Percentiles rank a stretch among this genome's conserved stretches.
Conservation (phyloP, 2,113 vertebrate species). For the Xiphorhynchus elegans region DNA sequence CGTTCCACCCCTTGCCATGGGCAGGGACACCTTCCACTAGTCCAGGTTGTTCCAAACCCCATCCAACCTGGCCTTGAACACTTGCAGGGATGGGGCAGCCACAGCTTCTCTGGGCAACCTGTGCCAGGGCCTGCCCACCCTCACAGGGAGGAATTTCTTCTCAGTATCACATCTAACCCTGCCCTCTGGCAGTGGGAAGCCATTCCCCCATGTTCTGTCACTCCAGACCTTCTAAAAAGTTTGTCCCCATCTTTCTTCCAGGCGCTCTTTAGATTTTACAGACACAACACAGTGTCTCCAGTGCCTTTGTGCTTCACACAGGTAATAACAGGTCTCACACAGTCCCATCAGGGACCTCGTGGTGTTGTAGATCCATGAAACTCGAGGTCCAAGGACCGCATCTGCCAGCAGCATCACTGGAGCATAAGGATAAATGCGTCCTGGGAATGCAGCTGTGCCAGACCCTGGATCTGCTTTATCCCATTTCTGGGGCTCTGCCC, state of each 20-base stretch:
- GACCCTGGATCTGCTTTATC: fast-evolving
- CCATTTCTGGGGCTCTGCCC: neutral
- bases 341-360: fast-evolving
- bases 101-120: neutral
- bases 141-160: neutral
- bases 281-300: neutral
- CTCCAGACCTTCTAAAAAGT: neutral
- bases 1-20: fast-evolving
- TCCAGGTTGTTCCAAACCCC: fast-evolving
- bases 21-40: fast-evolving
- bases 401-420: neutral
- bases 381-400: fast-evolving
- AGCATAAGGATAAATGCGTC: neutral
- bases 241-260: neutral
- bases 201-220: neutral
- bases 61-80: neutral
- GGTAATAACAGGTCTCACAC: too few relatives aligned
- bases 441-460: neutral
- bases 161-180: neutral
- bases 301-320: fast-evolving
- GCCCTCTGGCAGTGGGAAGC: neutral
- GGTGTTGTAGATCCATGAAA: fast-evolving
- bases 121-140: neutral
- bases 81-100: neutral
- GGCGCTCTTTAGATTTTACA: too few relatives aligned